phyloP scores from a whole-genome alignment of 92 coral and sea anemone species.

The Nematostella vectensis region DNA sequence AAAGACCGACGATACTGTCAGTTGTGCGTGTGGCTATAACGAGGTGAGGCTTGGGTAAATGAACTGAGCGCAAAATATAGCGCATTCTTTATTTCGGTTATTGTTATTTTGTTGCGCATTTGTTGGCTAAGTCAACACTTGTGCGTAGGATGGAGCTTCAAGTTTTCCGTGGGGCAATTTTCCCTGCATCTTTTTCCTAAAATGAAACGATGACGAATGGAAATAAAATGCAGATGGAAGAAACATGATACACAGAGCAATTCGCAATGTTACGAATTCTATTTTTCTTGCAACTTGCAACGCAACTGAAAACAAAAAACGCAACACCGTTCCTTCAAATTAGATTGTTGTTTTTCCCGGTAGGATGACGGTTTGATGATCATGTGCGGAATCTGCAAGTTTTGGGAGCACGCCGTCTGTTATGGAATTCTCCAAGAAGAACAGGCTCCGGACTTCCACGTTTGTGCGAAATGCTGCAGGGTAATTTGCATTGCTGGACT shows the following conservation, averaged over 20 bases:
- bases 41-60: slow-evolving; percentile 68
- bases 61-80: no score
- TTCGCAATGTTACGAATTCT: no score
- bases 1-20: slow-evolving; percentile 42
- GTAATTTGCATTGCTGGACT: slow-evolving; percentile 16
- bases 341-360: background rate
- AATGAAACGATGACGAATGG: no score
- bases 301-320: background rate
- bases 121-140: no score
- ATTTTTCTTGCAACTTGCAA: no score
- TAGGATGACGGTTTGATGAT: slow-evolving; percentile 99
- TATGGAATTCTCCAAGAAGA: slow-evolving; percentile 80
- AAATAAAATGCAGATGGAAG: no score
- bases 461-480: slow-evolving; percentile 81
- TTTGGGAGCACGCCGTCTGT: slow-evolving; percentile 96
- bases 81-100: no score
- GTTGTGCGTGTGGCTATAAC: slow-evolving; percentile 81
- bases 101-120: no score
- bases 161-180: no score
- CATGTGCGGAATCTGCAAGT: slow-evolving; percentile 77
- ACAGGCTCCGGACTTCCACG: slow-evolving; percentile 76
- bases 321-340: background rate
- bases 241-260: no score
- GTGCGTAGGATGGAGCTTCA: no score
- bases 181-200: no score